These are phyloP conservation scores for Corythoichthys haematopterus DNA, from an alignment of 2,113 vertebrate species.

Conservation along the genomic window DNA sequence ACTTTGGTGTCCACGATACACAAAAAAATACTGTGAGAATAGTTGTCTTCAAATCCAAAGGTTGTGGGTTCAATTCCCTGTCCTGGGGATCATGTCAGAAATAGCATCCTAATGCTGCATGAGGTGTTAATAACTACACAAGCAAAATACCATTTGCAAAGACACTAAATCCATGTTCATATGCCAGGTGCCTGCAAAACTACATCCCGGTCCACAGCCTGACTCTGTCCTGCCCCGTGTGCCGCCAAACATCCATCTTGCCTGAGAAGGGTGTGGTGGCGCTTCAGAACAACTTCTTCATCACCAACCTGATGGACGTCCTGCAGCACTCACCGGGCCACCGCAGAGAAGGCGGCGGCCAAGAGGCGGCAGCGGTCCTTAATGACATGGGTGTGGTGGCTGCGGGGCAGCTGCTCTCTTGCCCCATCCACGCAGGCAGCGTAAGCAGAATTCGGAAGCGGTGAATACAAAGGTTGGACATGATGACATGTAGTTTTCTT, in stretches of 20 bases:
- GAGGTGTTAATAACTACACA: not conserved
- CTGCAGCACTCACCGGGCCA: slow-evolving; percentile 82
- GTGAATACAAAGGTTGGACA: not conserved
- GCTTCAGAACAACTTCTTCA: slow-evolving; percentile 97
- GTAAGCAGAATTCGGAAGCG: slow-evolving; percentile 67
- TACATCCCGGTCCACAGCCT: slow-evolving; percentile 94
- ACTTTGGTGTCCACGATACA: no score
- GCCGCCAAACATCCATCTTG: slow-evolving; percentile 95
- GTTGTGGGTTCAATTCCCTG: no score
- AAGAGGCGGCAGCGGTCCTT: slow-evolving; percentile 79
- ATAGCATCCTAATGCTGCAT: no score
- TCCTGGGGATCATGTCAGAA: no score
- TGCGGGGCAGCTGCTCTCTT: slow-evolving; percentile 85
- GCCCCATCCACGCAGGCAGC: slow-evolving; percentile 92
- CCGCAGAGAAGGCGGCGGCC: slow-evolving; percentile 56
- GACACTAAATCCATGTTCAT: not conserved
- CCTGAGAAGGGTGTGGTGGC: slow-evolving; percentile 97
- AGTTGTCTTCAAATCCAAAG: no score
- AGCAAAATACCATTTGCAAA: not conserved
- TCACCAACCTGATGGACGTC: slow-evolving; percentile 99
- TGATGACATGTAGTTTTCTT: not conserved
- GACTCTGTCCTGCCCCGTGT: slow-evolving; percentile 93
- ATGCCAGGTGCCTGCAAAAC: slow-evolving; percentile 90
- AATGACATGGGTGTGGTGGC: slow-evolving; percentile 82
- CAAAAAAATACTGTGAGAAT: no score